phyloP scores from a whole-genome alignment of 2,797 vertebrate species.

The Paratrypauchen microcephalus region DNA sequence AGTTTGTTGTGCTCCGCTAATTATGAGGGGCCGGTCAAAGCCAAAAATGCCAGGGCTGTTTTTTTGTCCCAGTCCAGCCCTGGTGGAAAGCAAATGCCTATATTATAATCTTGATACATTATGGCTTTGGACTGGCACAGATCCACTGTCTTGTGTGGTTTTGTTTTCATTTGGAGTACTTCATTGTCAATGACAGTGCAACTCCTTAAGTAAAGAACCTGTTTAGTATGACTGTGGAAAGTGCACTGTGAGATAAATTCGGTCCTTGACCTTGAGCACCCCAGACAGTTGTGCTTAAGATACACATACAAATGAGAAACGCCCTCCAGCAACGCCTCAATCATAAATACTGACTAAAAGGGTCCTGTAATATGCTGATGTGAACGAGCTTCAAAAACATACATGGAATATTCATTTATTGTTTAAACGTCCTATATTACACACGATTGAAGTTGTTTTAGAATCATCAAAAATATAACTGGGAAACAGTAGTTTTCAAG shows the following conservation, averaged over 20 bases:
- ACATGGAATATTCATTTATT: too few relatives aligned
- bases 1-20: too few relatives aligned
- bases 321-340: neutral
- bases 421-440: too few relatives aligned
- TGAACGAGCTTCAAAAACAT: too few relatives aligned
- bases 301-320: neutral
- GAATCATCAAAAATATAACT: too few relatives aligned
- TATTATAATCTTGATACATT: neutral
- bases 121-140: neutral
- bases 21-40: too few relatives aligned
- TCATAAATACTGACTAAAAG: neutral
- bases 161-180: too few relatives aligned
- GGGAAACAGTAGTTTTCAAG: too few relatives aligned
- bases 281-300: neutral
- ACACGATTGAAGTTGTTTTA: too few relatives aligned
- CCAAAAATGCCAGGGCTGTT: too few relatives aligned
- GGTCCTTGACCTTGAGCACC: slow-evolving; percentile 5
- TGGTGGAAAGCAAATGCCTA: too few relatives aligned
- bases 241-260: neutral
- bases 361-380: neutral
- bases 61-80: too few relatives aligned
- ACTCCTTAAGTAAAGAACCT: neutral
- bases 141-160: neutral
- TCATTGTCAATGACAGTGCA: neutral
- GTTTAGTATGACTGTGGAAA: slow-evolving; percentile 5